Percentiles rank a stretch among this genome's conserved stretches.
Conservation (phyloP, 2,888 invertebrate species). For the Nymphalis c-album region DNA sequence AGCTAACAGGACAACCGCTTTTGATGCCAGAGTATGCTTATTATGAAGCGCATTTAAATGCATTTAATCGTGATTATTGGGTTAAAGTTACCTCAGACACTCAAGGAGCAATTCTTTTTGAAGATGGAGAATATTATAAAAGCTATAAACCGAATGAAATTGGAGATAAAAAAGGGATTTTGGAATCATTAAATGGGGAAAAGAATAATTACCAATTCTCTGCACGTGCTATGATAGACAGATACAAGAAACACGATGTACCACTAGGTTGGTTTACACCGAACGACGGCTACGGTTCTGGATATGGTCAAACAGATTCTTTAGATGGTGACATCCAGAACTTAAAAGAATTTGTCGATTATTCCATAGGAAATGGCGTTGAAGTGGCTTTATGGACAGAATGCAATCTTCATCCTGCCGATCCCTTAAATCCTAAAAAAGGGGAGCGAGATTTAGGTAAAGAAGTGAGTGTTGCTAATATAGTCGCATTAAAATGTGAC, state of each 20-base stretch:
- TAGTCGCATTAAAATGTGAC: constrained; percentile 72
- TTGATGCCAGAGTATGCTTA: constrained; percentile 71
- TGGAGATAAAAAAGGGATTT: constrained; percentile 58
- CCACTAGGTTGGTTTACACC: constrained; percentile 75
- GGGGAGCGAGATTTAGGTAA: constrained; percentile 69
- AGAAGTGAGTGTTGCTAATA: constrained; percentile 64
- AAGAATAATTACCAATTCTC: constrained; percentile 74
- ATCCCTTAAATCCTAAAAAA: constrained; percentile 67
- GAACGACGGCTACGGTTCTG: constrained; percentile 74
- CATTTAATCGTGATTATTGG: constrained; percentile 76
- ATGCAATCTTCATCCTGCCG: constrained; percentile 63
- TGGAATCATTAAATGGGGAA: constrained; percentile 74
- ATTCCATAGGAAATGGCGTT: constrained; percentile 61
- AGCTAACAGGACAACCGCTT: constrained; percentile 67
- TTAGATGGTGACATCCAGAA: constrained; percentile 70
- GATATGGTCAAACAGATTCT: constrained; percentile 71
- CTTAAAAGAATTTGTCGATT: constrained; percentile 61
- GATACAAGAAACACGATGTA: constrained; percentile 67
- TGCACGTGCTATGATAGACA: constrained; percentile 72
- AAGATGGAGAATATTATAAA: constrained; percentile 72
- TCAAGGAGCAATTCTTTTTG: constrained; percentile 60
- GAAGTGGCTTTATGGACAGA: constrained; percentile 74
- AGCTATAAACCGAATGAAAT: constrained; percentile 63
- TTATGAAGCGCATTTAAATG: constrained; percentile 72
- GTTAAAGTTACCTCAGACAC: constrained; percentile 57